Conservation (phyloP, 2,888 invertebrate genomes). For the Mythimna albipuncta region DNA sequence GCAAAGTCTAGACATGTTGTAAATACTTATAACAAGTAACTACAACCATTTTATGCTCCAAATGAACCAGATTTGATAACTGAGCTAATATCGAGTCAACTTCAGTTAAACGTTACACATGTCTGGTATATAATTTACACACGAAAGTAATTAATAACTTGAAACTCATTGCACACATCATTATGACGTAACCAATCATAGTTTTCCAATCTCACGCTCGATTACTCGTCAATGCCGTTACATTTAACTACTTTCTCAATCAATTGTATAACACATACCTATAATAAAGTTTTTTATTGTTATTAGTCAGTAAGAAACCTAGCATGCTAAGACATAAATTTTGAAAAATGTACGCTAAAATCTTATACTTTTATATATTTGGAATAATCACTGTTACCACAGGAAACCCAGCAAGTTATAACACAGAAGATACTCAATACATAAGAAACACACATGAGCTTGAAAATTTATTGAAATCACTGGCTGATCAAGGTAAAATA, state of each 20-base stretch:
- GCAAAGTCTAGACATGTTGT: too few relatives aligned
- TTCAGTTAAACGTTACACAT: not conserved
- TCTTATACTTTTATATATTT: slow-evolving; percentile 44
- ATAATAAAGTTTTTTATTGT: slow-evolving; percentile 38
- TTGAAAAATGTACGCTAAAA: slow-evolving; percentile 41
- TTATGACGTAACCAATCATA: slow-evolving; percentile 30
- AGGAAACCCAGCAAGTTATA: slow-evolving; percentile 7
- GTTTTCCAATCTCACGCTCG: slow-evolving; percentile 67
- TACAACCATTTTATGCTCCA: not conserved
- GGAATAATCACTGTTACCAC: slow-evolving; percentile 44
- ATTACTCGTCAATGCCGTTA: slow-evolving; percentile 53
- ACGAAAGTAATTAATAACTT: slow-evolving; percentile 11
- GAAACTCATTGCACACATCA: slow-evolving; percentile 14
- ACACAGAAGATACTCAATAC: slow-evolving; percentile 20
- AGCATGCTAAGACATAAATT: slow-evolving; percentile 23
- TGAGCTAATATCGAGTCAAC: not conserved
- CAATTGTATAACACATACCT: slow-evolving; percentile 42
- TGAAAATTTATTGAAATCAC: slow-evolving; percentile 41
- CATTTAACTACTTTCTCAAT: slow-evolving; percentile 51
- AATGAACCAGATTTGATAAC: too few relatives aligned
- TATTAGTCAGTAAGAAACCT: slow-evolving; percentile 36
- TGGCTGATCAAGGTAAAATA: slow-evolving; percentile 44
- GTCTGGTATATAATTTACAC: not conserved
- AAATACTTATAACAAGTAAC: too few relatives aligned
- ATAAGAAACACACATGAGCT: slow-evolving; percentile 40